These are phyloP conservation scores for Caenorhabditis plicata DNA, from an alignment of 2,888 invertebrate genomes.

Conservation along the genomic window DNA sequence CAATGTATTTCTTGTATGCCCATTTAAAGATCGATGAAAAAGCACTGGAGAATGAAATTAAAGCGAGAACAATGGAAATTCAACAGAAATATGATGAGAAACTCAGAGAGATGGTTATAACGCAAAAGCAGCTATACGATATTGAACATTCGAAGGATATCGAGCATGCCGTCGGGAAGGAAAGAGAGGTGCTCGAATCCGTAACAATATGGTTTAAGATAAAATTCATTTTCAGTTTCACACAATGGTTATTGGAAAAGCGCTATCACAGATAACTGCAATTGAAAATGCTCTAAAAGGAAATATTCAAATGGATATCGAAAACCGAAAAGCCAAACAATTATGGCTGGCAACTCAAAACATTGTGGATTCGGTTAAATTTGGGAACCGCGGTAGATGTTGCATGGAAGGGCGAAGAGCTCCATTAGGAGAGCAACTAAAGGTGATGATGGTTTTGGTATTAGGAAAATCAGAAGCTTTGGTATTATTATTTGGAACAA, in stretches of 20 bases:
- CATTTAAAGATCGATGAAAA: constrained; percentile 8
- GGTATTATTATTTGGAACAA: too few relatives aligned
- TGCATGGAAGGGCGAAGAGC: constrained; percentile 57
- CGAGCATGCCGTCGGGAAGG: constrained; percentile 65
- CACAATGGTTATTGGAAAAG: constrained; percentile 75
- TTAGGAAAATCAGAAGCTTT: too few relatives aligned
- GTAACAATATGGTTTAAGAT: neutral
- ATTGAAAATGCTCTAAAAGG: constrained; percentile 76
- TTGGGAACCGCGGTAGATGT: constrained; percentile 35
- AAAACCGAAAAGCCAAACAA: constrained; percentile 74
- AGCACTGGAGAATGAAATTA: constrained; percentile 25
- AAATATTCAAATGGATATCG: constrained; percentile 36
- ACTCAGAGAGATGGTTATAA: constrained; percentile 71
- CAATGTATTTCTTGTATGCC: too few relatives aligned
- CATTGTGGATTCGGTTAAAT: constrained; percentile 73
- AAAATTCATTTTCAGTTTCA: constrained; percentile 68
- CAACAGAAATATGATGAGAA: constrained; percentile 24
- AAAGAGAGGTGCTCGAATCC: constrained; percentile 10
- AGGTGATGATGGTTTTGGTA: constrained; percentile 11
- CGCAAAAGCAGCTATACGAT: constrained; percentile 72
- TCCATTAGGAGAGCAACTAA: constrained; percentile 43
- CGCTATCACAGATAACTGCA: constrained; percentile 77
- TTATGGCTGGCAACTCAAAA: constrained; percentile 92
- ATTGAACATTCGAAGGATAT: constrained; percentile 68
- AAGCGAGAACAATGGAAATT: constrained; percentile 8